Evolutionary conservation across 2,113 vertebrate species (phyloP).

Genomic region (Gnathonemus echidnorhynchus): DNA sequence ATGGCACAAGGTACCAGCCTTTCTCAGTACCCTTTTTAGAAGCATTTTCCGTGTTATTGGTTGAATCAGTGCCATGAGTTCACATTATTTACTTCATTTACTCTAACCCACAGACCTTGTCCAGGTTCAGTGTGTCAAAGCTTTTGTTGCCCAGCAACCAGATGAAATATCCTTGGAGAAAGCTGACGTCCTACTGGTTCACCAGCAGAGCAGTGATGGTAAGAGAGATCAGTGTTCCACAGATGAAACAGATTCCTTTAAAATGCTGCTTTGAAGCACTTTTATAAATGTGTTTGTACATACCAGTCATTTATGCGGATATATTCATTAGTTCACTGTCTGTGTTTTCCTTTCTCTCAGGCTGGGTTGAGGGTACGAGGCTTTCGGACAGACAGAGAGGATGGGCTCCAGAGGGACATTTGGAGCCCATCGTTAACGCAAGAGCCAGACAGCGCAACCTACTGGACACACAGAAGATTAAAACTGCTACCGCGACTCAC

Average conservation of each 20-base stretch:
- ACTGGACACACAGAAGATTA: slow-evolving; percentile 79
- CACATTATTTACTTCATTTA: neutral
- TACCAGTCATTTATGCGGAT: neutral
- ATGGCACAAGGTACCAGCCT: slow-evolving; percentile 53
- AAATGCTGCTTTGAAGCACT: neutral
- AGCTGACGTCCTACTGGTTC: slow-evolving; percentile 84
- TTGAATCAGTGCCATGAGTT: neutral
- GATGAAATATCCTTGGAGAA: slow-evolving; percentile 91
- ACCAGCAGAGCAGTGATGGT: slow-evolving; percentile 82
- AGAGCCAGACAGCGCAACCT: slow-evolving; percentile 74
- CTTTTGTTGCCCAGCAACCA: slow-evolving; percentile 80
- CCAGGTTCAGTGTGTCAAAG: slow-evolving; percentile 86
- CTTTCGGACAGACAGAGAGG: slow-evolving; percentile 83
- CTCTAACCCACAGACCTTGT: slow-evolving; percentile 58
- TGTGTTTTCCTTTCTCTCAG: slow-evolving; percentile 46
- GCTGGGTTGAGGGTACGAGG: slow-evolving; percentile 85
- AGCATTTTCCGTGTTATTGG: neutral
- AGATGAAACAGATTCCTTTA: neutral
- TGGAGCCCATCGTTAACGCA: slow-evolving; percentile 75
- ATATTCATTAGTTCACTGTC: neutral
- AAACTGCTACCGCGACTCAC: slow-evolving; percentile 63
- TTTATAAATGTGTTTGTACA: neutral
- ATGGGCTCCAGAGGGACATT: slow-evolving; percentile 77
- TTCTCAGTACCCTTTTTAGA: neutral
- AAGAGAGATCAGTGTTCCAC: slow-evolving; percentile 38